Conservation (phyloP, 2,888 invertebrate species). For the Cephus rjabovi region DNA sequence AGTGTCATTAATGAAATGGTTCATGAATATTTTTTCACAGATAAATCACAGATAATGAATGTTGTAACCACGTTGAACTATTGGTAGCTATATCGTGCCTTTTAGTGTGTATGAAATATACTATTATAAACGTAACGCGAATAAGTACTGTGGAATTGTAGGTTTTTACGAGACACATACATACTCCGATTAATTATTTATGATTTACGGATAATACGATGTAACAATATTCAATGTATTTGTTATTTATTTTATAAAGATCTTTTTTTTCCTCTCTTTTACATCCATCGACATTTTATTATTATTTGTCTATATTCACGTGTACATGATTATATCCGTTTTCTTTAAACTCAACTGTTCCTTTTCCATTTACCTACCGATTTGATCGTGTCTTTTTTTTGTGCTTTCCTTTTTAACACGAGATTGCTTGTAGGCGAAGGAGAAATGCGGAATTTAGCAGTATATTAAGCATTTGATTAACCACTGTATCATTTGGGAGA, state of each 20-base stretch:
- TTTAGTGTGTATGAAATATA: conserved; percentile 60
- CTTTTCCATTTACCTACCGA: neutral
- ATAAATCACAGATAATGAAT: conserved; percentile 42
- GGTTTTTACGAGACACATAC: conserved; percentile 48
- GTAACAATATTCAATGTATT: conserved; percentile 58
- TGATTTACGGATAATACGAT: conserved; percentile 47
- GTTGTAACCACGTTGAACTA: conserved; percentile 63
- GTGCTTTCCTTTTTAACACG: neutral
- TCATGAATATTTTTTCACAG: conserved; percentile 42
- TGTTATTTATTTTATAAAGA: conserved; percentile 63
- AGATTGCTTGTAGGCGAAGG: neutral
- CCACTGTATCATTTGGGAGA: neutral
- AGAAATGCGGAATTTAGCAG: neutral
- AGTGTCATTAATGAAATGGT: conserved; percentile 38
- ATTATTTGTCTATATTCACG: conserved; percentile 2
- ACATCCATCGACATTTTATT: conserved; percentile 30
- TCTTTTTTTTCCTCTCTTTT: conserved; percentile 49
- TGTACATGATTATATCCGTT: neutral
- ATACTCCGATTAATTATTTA: conserved; percentile 53
- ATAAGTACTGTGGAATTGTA: conserved; percentile 59
- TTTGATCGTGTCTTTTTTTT: neutral
- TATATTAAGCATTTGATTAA: neutral
- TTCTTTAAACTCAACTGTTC: neutral
- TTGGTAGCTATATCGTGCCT: conserved; percentile 65
- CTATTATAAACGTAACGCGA: conserved; percentile 52